Evolutionary conservation across 92 coral and sea anemone genomes (phyloP).

Genomic region (Blastomussa wellsi): DNA sequence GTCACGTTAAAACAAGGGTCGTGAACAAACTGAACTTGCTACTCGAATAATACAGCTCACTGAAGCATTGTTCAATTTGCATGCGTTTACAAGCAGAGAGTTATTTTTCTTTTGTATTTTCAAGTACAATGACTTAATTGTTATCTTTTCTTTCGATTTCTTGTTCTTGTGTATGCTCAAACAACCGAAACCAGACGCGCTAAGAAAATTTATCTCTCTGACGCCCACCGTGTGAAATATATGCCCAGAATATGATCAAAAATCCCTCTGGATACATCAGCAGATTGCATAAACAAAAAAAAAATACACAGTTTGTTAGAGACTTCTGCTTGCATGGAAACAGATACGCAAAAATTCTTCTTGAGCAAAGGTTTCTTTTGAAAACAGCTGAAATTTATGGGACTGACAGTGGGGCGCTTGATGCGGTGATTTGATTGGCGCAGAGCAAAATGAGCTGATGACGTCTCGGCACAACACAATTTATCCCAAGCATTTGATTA

Average conservation of each 20-base stretch:
- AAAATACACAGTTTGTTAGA: neutral
- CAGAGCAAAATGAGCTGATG: conserved; percentile 18
- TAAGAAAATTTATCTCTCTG: neutral
- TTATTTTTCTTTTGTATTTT: conserved; percentile 29
- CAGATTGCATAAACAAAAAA: neutral
- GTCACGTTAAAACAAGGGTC: neutral
- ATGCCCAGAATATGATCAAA: neutral
- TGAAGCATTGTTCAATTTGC: conserved; percentile 22
- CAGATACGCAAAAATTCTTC: conserved; percentile 24
- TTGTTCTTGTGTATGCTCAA: neutral
- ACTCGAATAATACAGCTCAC: neutral
- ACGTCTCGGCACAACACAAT: conserved; percentile 27
- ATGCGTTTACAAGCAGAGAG: conserved; percentile 34
- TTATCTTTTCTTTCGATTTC: conserved; percentile 7
- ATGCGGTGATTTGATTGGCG: conserved; percentile 34
- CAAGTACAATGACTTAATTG: conserved; percentile 48
- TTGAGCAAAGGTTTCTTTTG: neutral
- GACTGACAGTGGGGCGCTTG: conserved; percentile 12
- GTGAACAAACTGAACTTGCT: neutral
- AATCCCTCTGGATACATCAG: neutral
- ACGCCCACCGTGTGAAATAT: neutral
- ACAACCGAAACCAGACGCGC: neutral
- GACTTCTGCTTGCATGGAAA: conserved; percentile 7
- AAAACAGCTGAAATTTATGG: conserved; percentile 36
- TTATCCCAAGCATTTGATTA: conserved; percentile 35